phyloP scores from a whole-genome alignment of 2,888 invertebrate species.

The Scelioninae gen. 1 region DNA sequence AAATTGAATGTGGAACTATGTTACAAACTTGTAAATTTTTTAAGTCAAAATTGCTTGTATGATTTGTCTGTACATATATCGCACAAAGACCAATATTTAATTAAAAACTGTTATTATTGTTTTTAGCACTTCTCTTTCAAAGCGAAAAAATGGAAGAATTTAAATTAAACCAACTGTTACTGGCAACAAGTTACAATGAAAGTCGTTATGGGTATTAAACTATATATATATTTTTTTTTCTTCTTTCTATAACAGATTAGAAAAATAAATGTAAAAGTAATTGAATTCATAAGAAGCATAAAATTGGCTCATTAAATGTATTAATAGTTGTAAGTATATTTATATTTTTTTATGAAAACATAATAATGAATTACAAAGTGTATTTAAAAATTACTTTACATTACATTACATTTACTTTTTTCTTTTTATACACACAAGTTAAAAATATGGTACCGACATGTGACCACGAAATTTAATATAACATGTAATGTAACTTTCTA shows the following conservation, averaged over 20 bases:
- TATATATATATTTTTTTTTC: constrained; percentile 12
- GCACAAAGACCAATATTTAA: constrained; percentile 4
- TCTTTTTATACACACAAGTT: neutral
- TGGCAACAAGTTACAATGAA: constrained; percentile 31
- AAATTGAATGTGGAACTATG: neutral
- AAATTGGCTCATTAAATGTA: neutral
- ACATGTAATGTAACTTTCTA: constrained; percentile 4
- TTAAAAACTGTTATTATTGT: constrained; percentile 15
- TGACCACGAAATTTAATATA: neutral
- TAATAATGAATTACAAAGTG: neutral
- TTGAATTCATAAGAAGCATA: neutral
- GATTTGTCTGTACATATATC: constrained; percentile 1
- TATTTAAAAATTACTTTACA: constrained; percentile 3
- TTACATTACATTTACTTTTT: neutral
- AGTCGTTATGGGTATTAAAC: neutral
- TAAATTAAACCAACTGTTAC: constrained; percentile 37
- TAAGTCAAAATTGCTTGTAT: neutral
- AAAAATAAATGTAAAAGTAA: neutral
- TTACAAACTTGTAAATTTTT: neutral
- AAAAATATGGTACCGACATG: neutral
- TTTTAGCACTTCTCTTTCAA: constrained; percentile 20
- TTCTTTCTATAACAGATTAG: too few species aligned
- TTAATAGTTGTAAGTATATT: neutral
- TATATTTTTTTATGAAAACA: neutral
- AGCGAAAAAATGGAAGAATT: constrained; percentile 13